Percentiles rank a stretch among this genome's conserved stretches.
phyloP scores from a whole-genome alignment of 2,797 vertebrate genomes.

The Aeoliscus strigatus region DNA sequence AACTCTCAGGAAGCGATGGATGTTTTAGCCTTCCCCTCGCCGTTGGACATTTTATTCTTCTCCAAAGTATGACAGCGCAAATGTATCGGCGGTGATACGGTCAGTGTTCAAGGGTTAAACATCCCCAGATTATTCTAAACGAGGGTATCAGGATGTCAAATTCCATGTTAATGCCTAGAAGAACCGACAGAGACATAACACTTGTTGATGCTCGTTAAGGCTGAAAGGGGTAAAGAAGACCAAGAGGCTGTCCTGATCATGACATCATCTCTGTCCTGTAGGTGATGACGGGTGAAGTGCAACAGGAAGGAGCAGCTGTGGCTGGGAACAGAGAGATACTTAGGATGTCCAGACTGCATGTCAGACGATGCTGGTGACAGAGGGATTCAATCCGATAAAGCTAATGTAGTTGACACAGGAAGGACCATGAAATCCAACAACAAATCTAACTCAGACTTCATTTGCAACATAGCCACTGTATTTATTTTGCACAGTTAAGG shows the following conservation, averaged over 20 bases:
- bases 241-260: slow-evolving; percentile 28
- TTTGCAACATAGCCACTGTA: no score
- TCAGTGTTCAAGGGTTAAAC: no score
- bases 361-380: slow-evolving; percentile 2
- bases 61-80: no score
- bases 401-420: no score
- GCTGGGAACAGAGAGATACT: slow-evolving; percentile 22
- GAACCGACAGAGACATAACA: slow-evolving; percentile 22
- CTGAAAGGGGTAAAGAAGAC: slow-evolving; percentile 10
- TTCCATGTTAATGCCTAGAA: slow-evolving; percentile 13
- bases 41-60: no score
- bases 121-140: no score
- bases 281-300: slow-evolving; percentile 61
- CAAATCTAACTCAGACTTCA: no score
- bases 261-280: slow-evolving; percentile 44
- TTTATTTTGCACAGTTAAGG: no score
- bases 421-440: no score
- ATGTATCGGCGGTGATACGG: no score
- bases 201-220: slow-evolving; percentile 15
- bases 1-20: no score
- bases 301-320: slow-evolving; percentile 49
- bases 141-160: slow-evolving; percentile 11
- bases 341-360: slow-evolving; percentile 24
- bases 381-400: slow-evolving; percentile 2
- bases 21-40: no score